Percentiles rank a stretch among this genome's conserved stretches.
Conservation (phyloP, 2,888 invertebrate genomes). For the Limnephilus marmoratus region DNA sequence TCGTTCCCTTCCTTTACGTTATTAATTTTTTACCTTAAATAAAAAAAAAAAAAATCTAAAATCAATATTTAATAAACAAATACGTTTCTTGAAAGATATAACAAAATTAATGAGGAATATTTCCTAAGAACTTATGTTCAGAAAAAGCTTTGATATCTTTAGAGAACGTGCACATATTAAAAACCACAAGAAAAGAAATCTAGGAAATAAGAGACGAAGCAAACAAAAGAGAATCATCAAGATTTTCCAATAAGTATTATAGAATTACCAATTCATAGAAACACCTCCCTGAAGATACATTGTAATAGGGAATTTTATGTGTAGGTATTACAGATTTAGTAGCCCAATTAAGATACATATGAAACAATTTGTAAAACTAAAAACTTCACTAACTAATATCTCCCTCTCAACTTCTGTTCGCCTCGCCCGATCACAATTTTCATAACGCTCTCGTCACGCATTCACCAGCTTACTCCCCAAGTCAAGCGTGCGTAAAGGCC, state of each 20-base stretch:
- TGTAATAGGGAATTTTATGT: too few species aligned
- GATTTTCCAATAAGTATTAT: not conserved
- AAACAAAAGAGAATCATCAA: not conserved
- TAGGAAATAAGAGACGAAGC: not conserved
- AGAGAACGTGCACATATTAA: not conserved
- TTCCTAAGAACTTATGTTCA: not conserved
- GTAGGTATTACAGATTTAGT: too few species aligned
- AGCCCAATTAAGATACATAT: too few species aligned
- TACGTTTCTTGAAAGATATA: not conserved
- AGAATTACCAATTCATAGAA: not conserved
- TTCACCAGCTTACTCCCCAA: too few species aligned
- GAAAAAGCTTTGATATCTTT: not conserved
- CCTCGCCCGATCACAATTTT: too few species aligned
- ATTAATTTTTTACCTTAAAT: not conserved
- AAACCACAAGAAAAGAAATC: not conserved
- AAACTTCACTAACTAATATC: too few species aligned
- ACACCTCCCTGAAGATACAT: not conserved
- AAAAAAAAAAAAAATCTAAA: not conserved
- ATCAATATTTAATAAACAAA: not conserved
- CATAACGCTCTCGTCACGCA: too few species aligned
- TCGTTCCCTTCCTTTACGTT: not conserved
- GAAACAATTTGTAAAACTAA: too few species aligned
- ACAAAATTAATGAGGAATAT: not conserved
- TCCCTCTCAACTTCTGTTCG: too few species aligned
- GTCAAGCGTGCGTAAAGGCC: too few species aligned